These are phyloP conservation scores for Strigamia crassipes DNA, from an alignment of 2,888 invertebrate species.

Conservation along the genomic window DNA sequence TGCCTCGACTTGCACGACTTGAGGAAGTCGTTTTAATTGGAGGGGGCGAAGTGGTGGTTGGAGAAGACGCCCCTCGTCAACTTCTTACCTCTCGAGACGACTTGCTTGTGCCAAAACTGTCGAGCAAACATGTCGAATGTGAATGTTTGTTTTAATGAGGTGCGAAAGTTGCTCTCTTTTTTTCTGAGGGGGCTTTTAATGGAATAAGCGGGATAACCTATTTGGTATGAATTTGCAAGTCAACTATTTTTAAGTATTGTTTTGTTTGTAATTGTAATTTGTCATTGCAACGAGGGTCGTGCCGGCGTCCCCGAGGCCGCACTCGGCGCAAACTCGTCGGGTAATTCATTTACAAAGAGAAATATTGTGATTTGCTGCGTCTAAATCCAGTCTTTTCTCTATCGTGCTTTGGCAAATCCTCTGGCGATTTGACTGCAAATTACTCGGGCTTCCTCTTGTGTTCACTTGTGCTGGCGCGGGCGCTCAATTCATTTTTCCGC, in stretches of 20 bases:
- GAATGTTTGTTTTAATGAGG: slow-evolving; percentile 25
- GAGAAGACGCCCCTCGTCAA: slow-evolving; percentile 29
- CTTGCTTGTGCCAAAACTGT: slow-evolving; percentile 14
- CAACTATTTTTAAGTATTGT: background rate
- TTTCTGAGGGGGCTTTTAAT: background rate
- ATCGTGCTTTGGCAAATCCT: slow-evolving; percentile 43
- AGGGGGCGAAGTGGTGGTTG: slow-evolving; percentile 24
- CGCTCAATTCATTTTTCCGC: slow-evolving; percentile 46
- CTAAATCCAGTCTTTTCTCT: slow-evolving; percentile 41
- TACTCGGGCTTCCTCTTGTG: slow-evolving; percentile 43
- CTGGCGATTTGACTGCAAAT: slow-evolving; percentile 38
- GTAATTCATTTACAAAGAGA: slow-evolving; percentile 46
- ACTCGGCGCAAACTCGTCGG: slow-evolving; percentile 36
- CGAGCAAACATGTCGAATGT: background rate
- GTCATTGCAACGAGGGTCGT: slow-evolving; percentile 1
- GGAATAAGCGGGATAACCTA: background rate
- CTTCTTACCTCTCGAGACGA: slow-evolving; percentile 11
- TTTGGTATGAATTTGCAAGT: slow-evolving; percentile 20
- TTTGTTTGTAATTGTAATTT: slow-evolving; percentile 33
- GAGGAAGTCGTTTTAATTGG: slow-evolving; percentile 46
- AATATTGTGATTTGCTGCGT: slow-evolving; percentile 47
- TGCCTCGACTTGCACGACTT: background rate
- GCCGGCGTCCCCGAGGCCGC: background rate
- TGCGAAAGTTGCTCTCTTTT: background rate
- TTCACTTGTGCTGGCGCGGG: slow-evolving; percentile 16